These are phyloP conservation scores for Caranx melampygus DNA, from an alignment of 2,113 vertebrate genomes.

Conservation along the genomic window DNA sequence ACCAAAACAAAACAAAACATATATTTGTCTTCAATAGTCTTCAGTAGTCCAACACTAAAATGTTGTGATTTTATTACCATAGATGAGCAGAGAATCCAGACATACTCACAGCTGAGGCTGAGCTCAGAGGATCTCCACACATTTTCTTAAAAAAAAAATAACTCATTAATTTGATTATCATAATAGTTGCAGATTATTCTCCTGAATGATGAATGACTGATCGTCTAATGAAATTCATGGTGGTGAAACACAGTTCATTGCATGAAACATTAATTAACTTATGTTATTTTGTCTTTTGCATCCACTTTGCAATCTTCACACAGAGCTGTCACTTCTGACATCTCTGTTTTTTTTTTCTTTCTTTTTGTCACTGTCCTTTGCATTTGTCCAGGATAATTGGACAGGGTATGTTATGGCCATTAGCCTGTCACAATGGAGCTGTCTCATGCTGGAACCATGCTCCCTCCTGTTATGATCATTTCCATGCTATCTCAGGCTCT, in stretches of 20 bases:
- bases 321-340: not conserved
- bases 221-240: not conserved
- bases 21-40: not conserved
- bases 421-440: slow-evolving; percentile 67
- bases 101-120: not conserved
- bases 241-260: not conserved
- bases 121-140: not conserved
- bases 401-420: slow-evolving; percentile 63
- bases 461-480: slow-evolving; percentile 73
- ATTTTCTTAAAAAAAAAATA: not conserved
- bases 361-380: slow-evolving; percentile 31
- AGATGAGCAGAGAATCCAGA: not conserved
- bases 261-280: not conserved
- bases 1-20: too few species aligned
- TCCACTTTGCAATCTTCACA: not conserved
- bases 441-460: slow-evolving; percentile 56
- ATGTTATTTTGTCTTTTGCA: not conserved
- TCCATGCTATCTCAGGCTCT: slow-evolving; percentile 60
- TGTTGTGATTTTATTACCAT: not conserved
- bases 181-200: not conserved
- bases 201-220: not conserved
- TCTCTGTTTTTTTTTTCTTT: not conserved
- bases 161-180: not conserved
- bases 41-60: not conserved
- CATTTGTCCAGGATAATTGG: slow-evolving; percentile 61